These are phyloP conservation scores for Drosophila bipectinata DNA, from an alignment of 1,140 invertebrate genomes.

Conservation along the genomic window DNA sequence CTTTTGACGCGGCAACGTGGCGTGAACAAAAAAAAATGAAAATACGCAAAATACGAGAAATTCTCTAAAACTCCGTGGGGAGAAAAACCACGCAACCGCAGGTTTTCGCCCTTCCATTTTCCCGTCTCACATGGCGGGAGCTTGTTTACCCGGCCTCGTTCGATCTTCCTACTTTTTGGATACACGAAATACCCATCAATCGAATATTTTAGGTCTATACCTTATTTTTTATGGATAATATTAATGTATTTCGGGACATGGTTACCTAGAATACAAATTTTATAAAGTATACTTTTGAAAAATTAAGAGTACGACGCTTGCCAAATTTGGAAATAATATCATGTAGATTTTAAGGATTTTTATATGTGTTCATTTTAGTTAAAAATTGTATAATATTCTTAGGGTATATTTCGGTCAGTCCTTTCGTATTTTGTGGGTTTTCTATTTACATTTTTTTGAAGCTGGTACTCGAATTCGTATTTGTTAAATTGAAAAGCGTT, in stretches of 20 bases:
- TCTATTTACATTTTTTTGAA: conserved; percentile 22
- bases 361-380: too few relatives aligned
- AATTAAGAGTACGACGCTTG: too few relatives aligned
- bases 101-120: conserved; percentile 11
- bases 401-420: neutral
- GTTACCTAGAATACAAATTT: too few relatives aligned
- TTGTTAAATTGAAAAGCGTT: conserved; percentile 74
- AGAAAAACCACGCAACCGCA: conserved; percentile 51
- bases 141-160: conserved; percentile 47
- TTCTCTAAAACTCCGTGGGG: conserved; percentile 28
- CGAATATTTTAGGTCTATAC: too few relatives aligned
- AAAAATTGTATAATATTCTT: too few relatives aligned
- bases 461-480: conserved; percentile 54
- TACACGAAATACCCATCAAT: neutral
- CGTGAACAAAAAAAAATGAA: conserved; percentile 30
- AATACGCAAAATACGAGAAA: conserved; percentile 41
- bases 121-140: conserved; percentile 53
- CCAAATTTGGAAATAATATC: too few relatives aligned
- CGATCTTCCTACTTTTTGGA: neutral
- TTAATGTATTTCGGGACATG: too few relatives aligned
- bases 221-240: too few relatives aligned
- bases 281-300: too few relatives aligned
- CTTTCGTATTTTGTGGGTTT: neutral
- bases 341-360: too few relatives aligned
- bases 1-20: conserved; percentile 58